Evolutionary conservation across 1,140 invertebrate genomes (phyloP), one percentile per base, ranked within the genome.

Genomic region (Melipona quadrifasciata): DNA sequence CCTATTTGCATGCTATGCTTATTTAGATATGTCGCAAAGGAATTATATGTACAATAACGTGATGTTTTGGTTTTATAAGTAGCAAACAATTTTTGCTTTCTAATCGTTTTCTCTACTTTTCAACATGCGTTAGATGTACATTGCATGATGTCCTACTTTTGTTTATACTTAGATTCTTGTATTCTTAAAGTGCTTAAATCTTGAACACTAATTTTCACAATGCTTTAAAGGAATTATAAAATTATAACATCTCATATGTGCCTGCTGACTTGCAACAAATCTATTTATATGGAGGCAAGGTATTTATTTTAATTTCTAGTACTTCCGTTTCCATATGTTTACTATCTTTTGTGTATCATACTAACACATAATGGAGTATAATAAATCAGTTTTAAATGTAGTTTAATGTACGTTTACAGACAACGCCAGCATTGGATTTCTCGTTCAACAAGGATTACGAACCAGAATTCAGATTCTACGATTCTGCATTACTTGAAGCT

Each of bases 401-500:
- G 21, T 16, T 82, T 53, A 70, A 92, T 57, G 51, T 86, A 85
- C 57, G 47, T 85, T 95, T 95, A 8, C 93, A 98, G 97, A 96
- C 95, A 82, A 96, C 96, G 51, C 96, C 97, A 90, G 96, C 97
- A 53, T 94, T 99, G 80, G 98, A 99, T 94, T 99, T 99, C 93
- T 99, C 99, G 1, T 97, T 97, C 90, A 99, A 99, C 95, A 96
- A 97, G 24, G 97, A 98, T 91, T 97, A 97, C 92, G 99, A 99
- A 95, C 95, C 96, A 16, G 97, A 97, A 57, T 99, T 99, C 95
- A 97, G 97, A 87, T 99, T 99, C 95, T 99, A 98, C 94, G 99
- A 99, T 95, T 95, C 96, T 65, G 96, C 96, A 24, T 94, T 99
- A 31, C 92, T 99, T 83, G 97, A 99, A 84, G 98, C 98, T 19